A percentile compares a stretch with the other conserved stretches of the same genome.
phyloP scores from a whole-genome alignment of 2,113 vertebrate species.

The Entelurus aequoreus region DNA sequence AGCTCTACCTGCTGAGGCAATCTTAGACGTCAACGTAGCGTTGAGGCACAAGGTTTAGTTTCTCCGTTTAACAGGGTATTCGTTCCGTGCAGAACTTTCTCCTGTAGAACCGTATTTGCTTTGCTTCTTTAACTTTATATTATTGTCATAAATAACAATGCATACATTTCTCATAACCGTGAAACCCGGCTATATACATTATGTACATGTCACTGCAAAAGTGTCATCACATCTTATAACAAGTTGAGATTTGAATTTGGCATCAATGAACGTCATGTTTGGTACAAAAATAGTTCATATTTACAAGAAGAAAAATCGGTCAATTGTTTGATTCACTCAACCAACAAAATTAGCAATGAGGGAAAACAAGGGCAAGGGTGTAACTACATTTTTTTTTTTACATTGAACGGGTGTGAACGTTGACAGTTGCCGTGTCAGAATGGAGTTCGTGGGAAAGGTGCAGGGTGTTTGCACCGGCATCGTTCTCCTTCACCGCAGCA shows the following conservation, averaged over 20 bases:
- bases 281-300: conserved; percentile 98
- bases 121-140: conserved; percentile 88
- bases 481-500: conserved; percentile 80
- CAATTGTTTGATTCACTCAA: conserved; percentile 74
- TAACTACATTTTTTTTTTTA: conserved; percentile 23
- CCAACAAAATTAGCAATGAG: conserved; percentile 55
- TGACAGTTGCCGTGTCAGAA: conserved; percentile 83
- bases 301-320: conserved; percentile 82
- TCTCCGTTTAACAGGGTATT: conserved; percentile 88
- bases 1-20: conserved; percentile 96
- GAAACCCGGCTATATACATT: conserved; percentile 80
- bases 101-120: conserved; percentile 79
- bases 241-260: conserved; percentile 86
- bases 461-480: conserved; percentile 82
- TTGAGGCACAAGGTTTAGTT: conserved; percentile 95
- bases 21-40: conserved; percentile 96
- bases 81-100: conserved; percentile 90
- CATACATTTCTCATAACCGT: conserved; percentile 82
- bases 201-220: conserved; percentile 82
- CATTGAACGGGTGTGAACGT: conserved; percentile 85
- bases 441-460: conserved; percentile 84
- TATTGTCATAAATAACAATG: conserved; percentile 94
- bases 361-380: conserved; percentile 19
- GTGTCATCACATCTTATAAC: conserved; percentile 82
- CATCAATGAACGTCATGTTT: conserved; percentile 79